phyloP scores from a whole-genome alignment of 1,140 invertebrate genomes.

The Drosophila parvula region DNA sequence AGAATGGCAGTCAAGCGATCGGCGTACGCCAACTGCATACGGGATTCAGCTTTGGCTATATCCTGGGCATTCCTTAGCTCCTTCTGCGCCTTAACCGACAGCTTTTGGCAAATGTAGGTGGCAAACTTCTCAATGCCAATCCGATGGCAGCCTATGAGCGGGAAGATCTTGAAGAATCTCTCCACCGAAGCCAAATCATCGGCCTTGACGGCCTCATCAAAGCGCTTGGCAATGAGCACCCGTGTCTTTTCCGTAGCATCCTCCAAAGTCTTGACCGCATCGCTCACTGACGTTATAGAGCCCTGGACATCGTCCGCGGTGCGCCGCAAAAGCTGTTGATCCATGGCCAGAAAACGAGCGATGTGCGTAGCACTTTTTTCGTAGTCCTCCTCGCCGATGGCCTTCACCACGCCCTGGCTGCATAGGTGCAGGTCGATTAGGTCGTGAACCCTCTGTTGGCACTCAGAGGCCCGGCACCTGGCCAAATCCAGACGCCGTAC shows the following conservation, averaged over 20 bases:
- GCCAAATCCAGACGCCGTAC: slow-evolving; percentile 97
- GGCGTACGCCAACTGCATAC: slow-evolving; percentile 91
- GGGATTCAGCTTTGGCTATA: slow-evolving; percentile 88
- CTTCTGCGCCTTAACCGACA: slow-evolving; percentile 90
- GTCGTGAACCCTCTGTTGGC: slow-evolving; percentile 97
- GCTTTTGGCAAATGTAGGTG: slow-evolving; percentile 93
- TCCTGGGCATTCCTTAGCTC: slow-evolving; percentile 88
- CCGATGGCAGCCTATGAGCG: slow-evolving; percentile 95
- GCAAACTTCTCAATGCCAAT: slow-evolving; percentile 96
- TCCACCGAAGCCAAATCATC: slow-evolving; percentile 97
- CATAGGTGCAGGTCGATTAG: slow-evolving; percentile 97
- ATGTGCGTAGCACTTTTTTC: slow-evolving; percentile 98
- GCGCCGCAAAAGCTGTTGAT: slow-evolving; percentile 93
- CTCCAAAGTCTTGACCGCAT: slow-evolving; percentile 91
- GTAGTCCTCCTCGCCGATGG: slow-evolving; percentile 94
- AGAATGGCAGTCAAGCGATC: slow-evolving; percentile 93
- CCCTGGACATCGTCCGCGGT: slow-evolving; percentile 91
- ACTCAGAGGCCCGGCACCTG: slow-evolving; percentile 96
- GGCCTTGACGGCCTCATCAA: slow-evolving; percentile 95
- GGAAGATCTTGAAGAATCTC: slow-evolving; percentile 99
- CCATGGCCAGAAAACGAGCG: slow-evolving; percentile 97
- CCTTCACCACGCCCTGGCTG: slow-evolving; percentile 96
- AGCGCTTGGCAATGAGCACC: slow-evolving; percentile 90
- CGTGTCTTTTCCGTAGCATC: slow-evolving; percentile 90
- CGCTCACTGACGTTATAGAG: slow-evolving; percentile 78